Evolutionary conservation across 2,113 vertebrate species (phyloP).

Genomic region (Gobio gobio): DNA sequence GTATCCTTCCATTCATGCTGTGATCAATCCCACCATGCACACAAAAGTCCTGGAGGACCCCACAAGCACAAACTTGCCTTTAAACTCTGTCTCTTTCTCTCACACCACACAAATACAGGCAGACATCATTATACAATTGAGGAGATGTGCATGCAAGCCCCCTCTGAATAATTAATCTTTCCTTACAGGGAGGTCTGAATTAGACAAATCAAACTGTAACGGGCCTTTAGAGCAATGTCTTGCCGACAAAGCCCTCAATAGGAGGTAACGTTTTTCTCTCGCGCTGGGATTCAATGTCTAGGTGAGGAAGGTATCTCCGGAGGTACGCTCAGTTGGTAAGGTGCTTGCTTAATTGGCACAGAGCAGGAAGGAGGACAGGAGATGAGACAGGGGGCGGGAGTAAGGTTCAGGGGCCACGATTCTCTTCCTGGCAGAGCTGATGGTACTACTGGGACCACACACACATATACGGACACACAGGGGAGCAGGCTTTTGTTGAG

Average conservation of each 20-base stretch:
- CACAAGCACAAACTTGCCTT: slow-evolving; percentile 48
- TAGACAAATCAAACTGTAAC: not conserved
- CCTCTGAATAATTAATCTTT: slow-evolving; percentile 32
- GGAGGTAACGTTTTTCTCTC: not conserved
- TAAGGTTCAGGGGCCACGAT: slow-evolving; percentile 26
- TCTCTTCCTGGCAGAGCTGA: slow-evolving; percentile 42
- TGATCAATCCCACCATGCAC: slow-evolving; percentile 35
- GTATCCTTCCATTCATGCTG: slow-evolving; percentile 52
- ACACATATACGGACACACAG: slow-evolving; percentile 40
- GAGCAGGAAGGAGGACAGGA: slow-evolving; percentile 14
- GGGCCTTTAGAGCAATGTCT: not conserved
- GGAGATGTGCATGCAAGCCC: slow-evolving; percentile 16
- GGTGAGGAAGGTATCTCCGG: not conserved
- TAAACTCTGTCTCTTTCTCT: slow-evolving; percentile 6
- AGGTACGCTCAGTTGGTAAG: slow-evolving; percentile 17
- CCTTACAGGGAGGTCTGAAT: slow-evolving; percentile 19
- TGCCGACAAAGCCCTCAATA: not conserved
- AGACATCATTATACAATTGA: slow-evolving; percentile 34
- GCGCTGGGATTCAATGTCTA: not conserved
- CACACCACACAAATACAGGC: slow-evolving; percentile 38
- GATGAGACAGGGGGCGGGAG: slow-evolving; percentile 1
- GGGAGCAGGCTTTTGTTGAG: slow-evolving; percentile 12
- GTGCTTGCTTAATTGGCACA: slow-evolving; percentile 47
- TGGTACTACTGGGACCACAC: slow-evolving; percentile 3
- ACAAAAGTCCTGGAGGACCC: slow-evolving; percentile 52